These are phyloP conservation scores for Drosophila auraria DNA, from an alignment of 1,140 invertebrate species.

Conservation along the genomic window DNA sequence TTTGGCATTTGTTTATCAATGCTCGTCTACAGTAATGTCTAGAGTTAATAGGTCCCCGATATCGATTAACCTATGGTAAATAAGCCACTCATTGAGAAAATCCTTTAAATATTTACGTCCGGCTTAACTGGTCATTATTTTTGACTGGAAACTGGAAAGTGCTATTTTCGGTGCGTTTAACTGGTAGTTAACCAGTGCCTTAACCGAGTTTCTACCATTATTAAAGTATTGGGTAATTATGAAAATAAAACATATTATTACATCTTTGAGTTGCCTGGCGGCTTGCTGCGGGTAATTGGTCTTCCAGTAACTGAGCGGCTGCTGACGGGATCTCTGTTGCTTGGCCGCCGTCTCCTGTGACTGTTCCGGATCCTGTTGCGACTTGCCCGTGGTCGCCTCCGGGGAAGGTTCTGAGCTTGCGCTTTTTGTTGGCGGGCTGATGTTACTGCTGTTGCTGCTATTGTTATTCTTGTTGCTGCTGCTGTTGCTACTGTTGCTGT, in stretches of 20 bases:
- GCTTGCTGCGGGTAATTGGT: slow-evolving; percentile 59
- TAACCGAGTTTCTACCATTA: no score
- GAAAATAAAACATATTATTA: slow-evolving; percentile 11
- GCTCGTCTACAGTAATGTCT: no score
- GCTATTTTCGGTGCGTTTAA: background rate
- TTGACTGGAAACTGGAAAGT: background rate
- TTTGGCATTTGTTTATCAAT: no score
- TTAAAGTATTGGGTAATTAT: no score
- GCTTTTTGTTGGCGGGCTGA: background rate
- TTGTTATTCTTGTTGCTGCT: slow-evolving; percentile 5
- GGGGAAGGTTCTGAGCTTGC: background rate
- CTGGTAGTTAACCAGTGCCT: background rate
- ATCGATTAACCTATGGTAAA: no score
- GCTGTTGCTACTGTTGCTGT: slow-evolving; percentile 24
- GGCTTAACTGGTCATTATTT: no score
- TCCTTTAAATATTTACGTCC: no score
- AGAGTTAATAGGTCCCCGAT: no score
- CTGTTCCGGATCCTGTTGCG: background rate
- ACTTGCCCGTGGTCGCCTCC: background rate
- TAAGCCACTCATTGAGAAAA: no score
- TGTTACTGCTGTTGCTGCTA: background rate
- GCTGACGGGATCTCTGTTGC: slow-evolving; percentile 39
- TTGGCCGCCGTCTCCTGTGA: slow-evolving; percentile 21
- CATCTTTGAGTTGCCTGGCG: slow-evolving; percentile 62
- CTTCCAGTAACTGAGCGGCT: slow-evolving; percentile 69